These are phyloP conservation scores for Atrina japonica DNA, from an alignment of 2,888 invertebrate genomes.

Conservation along the genomic window DNA sequence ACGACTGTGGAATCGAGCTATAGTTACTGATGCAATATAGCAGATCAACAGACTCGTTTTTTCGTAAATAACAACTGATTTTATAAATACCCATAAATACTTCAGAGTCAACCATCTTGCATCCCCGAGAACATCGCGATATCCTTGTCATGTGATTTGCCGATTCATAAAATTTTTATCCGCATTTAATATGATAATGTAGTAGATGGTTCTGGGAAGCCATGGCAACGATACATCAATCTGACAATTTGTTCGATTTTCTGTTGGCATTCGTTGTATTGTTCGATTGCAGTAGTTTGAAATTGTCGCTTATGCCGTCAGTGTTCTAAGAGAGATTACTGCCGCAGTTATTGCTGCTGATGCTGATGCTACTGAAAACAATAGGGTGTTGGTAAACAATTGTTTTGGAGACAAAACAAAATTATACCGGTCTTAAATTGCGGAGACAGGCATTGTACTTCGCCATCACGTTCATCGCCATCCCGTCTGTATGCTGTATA, in stretches of 20 bases:
- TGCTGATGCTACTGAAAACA: not conserved
- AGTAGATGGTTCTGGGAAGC: slow-evolving; percentile 40
- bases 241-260: slow-evolving; percentile 48
- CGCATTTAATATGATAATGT: slow-evolving; percentile 50
- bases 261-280: slow-evolving; percentile 30
- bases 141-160: slow-evolving; percentile 38
- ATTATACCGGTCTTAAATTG: no score
- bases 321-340: slow-evolving; percentile 38
- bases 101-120: slow-evolving; percentile 38
- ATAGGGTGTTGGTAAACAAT: not conserved
- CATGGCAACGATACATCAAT: slow-evolving; percentile 48
- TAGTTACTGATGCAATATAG: slow-evolving; percentile 19
- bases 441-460: no score
- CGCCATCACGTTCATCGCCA: no score
- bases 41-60: not conserved
- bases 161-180: slow-evolving; percentile 48
- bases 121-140: slow-evolving; percentile 35
- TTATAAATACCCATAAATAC: slow-evolving; percentile 25
- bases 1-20: slow-evolving; percentile 19
- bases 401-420: not conserved
- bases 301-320: not conserved
- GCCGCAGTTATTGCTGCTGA: not conserved
- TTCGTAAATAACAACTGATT: slow-evolving; percentile 8
- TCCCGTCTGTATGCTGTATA: no score
- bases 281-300: slow-evolving; percentile 30